Evolutionary conservation across 2,888 invertebrate species (phyloP).

Genomic region (Rhingia rostrata): DNA sequence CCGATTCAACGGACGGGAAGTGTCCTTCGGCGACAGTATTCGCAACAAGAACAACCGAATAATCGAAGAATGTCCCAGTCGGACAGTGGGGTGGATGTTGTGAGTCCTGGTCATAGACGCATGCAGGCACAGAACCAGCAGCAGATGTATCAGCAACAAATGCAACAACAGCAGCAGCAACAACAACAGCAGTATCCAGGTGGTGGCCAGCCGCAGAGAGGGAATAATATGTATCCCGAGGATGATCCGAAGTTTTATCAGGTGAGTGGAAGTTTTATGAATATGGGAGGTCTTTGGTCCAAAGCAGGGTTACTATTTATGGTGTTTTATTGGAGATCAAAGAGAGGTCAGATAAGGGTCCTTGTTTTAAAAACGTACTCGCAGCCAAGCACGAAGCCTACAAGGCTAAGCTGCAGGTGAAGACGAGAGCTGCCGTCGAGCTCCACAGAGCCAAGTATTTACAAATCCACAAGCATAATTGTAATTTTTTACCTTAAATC

Average conservation of each 20-base stretch:
- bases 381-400: too few species aligned
- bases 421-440: too few species aligned
- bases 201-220: slow-evolving; percentile 76
- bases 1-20: slow-evolving; percentile 90
- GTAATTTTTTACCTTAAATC: too few species aligned
- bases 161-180: slow-evolving; percentile 77
- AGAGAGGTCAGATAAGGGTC: too few species aligned
- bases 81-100: slow-evolving; percentile 84
- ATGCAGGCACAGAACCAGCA: slow-evolving; percentile 82
- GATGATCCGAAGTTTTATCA: slow-evolving; percentile 87
- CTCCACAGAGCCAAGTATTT: too few species aligned
- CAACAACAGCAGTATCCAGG: slow-evolving; percentile 78
- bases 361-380: too few species aligned
- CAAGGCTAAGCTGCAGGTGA: too few species aligned
- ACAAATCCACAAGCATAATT: too few species aligned
- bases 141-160: slow-evolving; percentile 82
- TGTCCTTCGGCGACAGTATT: slow-evolving; percentile 91
- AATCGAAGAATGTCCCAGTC: slow-evolving; percentile 85
- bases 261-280: slow-evolving; percentile 75
- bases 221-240: slow-evolving; percentile 84
- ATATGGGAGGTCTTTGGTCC: too few species aligned
- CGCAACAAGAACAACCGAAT: slow-evolving; percentile 89
- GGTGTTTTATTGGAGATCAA: too few species aligned
- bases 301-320: too few species aligned
- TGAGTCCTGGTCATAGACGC: slow-evolving; percentile 80